Evolutionary conservation across 2,113 vertebrate species (phyloP).

Genomic region (Carollia perspicillata): DNA sequence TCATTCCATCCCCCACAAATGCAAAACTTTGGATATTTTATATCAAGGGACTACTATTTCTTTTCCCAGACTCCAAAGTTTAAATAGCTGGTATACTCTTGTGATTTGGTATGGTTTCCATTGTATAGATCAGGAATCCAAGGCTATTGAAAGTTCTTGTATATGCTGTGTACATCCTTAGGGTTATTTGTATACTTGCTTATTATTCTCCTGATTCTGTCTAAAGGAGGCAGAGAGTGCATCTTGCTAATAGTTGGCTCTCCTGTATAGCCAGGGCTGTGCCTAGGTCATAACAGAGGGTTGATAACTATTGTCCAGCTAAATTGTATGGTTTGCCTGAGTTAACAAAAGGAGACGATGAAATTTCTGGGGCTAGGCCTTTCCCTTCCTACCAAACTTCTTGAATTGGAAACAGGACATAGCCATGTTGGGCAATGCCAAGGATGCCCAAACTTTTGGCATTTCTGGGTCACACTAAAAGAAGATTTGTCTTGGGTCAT

Average conservation of each 20-base stretch:
- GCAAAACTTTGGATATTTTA: background rate
- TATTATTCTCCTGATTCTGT: background rate
- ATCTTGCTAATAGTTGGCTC: background rate
- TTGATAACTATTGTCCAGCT: conserved; percentile 36
- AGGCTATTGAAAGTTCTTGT: background rate
- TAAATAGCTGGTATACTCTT: background rate
- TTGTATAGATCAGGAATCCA: background rate
- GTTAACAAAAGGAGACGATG: background rate
- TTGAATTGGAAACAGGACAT: background rate
- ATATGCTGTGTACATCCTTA: background rate
- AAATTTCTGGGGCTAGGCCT: background rate
- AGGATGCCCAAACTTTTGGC: too few species aligned
- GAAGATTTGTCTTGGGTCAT: too few species aligned
- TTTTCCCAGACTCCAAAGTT: background rate
- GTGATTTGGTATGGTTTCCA: background rate
- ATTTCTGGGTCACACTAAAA: too few species aligned
- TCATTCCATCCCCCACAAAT: background rate
- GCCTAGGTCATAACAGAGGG: background rate
- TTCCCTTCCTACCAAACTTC: background rate
- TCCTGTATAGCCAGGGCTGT: background rate
- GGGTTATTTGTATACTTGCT: background rate
- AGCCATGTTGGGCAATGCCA: background rate
- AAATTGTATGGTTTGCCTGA: background rate
- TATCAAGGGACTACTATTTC: background rate
- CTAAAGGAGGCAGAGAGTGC: background rate